A percentile compares a stretch with the other conserved stretches of the same genome.
Conservation (phyloP, 2,888 invertebrate species). For the Branchinecta sandiegonensis region DNA sequence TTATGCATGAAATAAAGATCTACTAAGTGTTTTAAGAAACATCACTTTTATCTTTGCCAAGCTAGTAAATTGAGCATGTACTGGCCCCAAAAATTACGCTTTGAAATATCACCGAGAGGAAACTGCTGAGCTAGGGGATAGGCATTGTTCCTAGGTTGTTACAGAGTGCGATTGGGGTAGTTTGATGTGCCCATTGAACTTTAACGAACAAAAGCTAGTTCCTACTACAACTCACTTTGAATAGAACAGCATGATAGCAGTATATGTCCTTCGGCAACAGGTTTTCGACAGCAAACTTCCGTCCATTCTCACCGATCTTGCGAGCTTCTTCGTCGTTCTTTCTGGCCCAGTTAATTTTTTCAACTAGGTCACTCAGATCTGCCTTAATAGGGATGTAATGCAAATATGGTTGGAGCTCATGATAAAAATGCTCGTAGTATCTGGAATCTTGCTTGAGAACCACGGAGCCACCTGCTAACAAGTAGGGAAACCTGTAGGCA, state of each 20-base stretch:
- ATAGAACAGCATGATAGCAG: conserved; percentile 66
- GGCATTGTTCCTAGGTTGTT: no score
- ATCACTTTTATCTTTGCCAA: no score
- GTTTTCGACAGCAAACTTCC: conserved; percentile 55
- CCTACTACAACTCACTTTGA: conserved; percentile 40
- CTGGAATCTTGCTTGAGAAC: conserved; percentile 82
- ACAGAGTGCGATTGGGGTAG: no score
- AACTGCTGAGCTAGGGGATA: no score
- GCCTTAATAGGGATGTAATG: conserved; percentile 71
- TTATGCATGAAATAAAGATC: no score
- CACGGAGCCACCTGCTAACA: conserved; percentile 70
- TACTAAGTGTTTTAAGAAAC: no score
- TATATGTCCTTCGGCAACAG: conserved; percentile 68
- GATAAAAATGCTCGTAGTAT: conserved; percentile 91
- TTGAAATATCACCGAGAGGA: no score
- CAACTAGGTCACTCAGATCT: conserved; percentile 63
- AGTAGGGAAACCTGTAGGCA: conserved; percentile 81
- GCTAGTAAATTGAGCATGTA: no score
- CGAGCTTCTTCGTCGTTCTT: conserved; percentile 51
- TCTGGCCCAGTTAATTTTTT: conserved; percentile 61
- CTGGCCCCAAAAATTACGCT: no score
- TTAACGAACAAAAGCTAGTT: no score
- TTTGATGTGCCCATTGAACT: no score
- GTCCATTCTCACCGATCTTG: conserved; percentile 50
- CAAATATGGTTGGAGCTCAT: conserved; percentile 51